Percentiles rank a stretch among this genome's conserved stretches.
phyloP scores from a whole-genome alignment of 2,797 vertebrate species.

The Natrix natrix region DNA sequence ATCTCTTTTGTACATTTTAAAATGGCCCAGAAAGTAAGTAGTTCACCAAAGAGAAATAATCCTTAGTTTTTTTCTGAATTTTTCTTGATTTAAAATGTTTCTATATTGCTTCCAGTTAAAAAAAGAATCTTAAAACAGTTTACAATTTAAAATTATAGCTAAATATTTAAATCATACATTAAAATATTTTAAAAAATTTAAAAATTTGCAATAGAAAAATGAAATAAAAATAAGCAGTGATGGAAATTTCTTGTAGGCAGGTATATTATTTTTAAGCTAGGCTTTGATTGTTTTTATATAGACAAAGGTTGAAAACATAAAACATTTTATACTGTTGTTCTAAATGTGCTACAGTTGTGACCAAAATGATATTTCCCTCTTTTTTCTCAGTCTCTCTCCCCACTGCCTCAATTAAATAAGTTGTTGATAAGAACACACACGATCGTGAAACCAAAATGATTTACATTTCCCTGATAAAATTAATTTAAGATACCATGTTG shows the following conservation, averaged over 20 bases:
- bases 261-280: conserved; percentile 68
- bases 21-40: conserved; percentile 53
- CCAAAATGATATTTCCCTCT: background rate
- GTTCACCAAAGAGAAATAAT: conserved; percentile 50
- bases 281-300: conserved; percentile 64
- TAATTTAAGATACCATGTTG: background rate
- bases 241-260: conserved; percentile 41
- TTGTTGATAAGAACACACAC: background rate
- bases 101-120: background rate
- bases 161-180: background rate
- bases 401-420: background rate
- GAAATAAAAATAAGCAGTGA: background rate
- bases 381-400: background rate
- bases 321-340: conserved; percentile 39
- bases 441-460: background rate
- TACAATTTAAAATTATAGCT: background rate
- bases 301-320: conserved; percentile 68
- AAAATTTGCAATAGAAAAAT: background rate
- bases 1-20: conserved; percentile 46
- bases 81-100: background rate
- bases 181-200: background rate
- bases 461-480: background rate
- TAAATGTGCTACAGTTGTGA: background rate
- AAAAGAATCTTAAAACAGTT: background rate
- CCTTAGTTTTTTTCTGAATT: conserved; percentile 52